Base-by-base conservation (phyloP, 1,140 invertebrate genomes). In the Apolygus lucorum region DNA sequence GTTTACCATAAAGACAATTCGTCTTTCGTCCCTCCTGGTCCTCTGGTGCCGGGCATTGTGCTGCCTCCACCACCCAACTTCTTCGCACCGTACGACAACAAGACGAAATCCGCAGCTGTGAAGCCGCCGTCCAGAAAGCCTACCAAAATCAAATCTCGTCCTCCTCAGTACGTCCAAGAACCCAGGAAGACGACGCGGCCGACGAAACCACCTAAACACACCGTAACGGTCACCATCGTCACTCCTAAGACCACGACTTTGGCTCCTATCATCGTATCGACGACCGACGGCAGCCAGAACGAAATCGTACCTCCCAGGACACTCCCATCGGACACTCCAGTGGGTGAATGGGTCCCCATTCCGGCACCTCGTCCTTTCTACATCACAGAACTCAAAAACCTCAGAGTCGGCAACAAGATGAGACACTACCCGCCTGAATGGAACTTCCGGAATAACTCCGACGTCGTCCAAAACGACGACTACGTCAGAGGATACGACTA, bases 21-120 rank as follows among this genome's bases (percentile, higher is more conserved):
- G 0, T 89, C 86, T 28, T 81, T 80, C 22, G 90, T 93, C 42
- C 88, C 90, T 17, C 88, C 91, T 0, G 92, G 92, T 65, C 92
- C 91, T 0, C 77, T 93, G 59, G 91, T 93, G 2, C 92, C 92
- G 1, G 92, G 92, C 24, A 91, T 94, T 62, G 88, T 93, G 17
- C 78, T 94, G 29, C 91, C 92, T 1, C 92, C 92, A 0, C 92
- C 92, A 0, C 90, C 90, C 0, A 86, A 93, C 76, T 93, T 93
- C 78, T 94, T 93, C 75, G 86, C 85, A 0, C 81, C 84, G 1
- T 78, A 88, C 14, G 85, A 89, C 62, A 73, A 72, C 65, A 71
- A 73, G 62, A 26, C 24, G 2, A 26, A 64, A 21, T 2, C 64
- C 28, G 11, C 64, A 1, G 22, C 11, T 11, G 22, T 22, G 13